phyloP scores from a whole-genome alignment of 1,140 invertebrate species.

The Eueides isabella region DNA sequence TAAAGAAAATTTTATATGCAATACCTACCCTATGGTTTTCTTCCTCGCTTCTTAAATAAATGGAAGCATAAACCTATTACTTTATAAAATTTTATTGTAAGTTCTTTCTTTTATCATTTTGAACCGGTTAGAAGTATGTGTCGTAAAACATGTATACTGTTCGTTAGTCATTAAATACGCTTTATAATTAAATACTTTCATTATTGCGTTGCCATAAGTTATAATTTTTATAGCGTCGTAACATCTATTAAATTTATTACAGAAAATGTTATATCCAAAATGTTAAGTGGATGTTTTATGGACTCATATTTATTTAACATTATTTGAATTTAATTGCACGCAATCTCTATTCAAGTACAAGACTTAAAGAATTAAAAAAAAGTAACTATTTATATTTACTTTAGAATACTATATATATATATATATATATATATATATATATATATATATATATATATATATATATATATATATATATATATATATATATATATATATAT shows the following conservation, averaged over 20 bases:
- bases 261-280: not conserved
- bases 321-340: not conserved
- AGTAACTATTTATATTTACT: too few species aligned
- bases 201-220: not conserved
- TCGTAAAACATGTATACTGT: not conserved
- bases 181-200: not conserved
- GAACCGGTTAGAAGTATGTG: not conserved
- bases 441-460: too few species aligned
- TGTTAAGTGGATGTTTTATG: not conserved
- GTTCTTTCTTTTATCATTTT: conserved; percentile 3
- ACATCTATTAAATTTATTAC: not conserved
- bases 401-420: too few species aligned
- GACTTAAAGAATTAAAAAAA: too few species aligned
- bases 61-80: not conserved
- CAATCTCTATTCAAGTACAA: too few species aligned
- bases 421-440: too few species aligned
- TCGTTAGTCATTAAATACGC: not conserved
- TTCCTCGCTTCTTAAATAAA: not conserved
- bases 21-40: not conserved
- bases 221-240: not conserved
- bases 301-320: not conserved
- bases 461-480: too few species aligned
- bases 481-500: too few species aligned
- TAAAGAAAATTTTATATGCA: conserved; percentile 1
- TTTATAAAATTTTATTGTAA: not conserved